A percentile compares a stretch with the other conserved stretches of the same genome.
phyloP scores from a whole-genome alignment of 2,888 invertebrate genomes.

The Exocentrus adspersus region DNA sequence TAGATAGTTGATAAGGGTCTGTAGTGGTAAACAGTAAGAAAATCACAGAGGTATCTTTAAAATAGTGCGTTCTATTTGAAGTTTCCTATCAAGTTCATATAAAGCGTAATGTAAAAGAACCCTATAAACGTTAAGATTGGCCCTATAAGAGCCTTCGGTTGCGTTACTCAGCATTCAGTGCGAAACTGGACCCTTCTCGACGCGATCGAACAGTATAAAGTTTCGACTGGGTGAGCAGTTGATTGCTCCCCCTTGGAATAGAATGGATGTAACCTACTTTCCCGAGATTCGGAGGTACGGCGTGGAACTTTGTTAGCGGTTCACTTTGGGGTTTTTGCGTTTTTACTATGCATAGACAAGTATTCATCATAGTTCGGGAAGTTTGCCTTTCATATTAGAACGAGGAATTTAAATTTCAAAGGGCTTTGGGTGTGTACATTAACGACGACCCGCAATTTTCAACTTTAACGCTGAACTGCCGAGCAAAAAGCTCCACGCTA shows the following conservation, averaged over 20 bases:
- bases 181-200: neutral
- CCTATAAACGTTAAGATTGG: constrained; percentile 1
- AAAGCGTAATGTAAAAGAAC: neutral
- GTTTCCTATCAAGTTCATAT: neutral
- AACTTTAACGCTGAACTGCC: neutral
- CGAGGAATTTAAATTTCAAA: constrained; percentile 1
- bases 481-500: too few species aligned
- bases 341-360: constrained; percentile 4
- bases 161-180: constrained; percentile 3
- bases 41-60: neutral
- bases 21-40: too few species aligned
- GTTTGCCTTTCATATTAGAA: constrained; percentile 3
- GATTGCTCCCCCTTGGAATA: constrained; percentile 6
- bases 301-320: constrained; percentile 1
- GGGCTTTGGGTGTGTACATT: neutral
- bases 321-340: neutral
- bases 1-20: too few species aligned
- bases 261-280: constrained; percentile 11
- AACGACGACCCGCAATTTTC: neutral
- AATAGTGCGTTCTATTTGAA: neutral
- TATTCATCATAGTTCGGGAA: constrained; percentile 8
- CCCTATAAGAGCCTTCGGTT: neutral
- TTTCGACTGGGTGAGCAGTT: neutral
- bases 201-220: neutral
- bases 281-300: neutral